Conservation (phyloP, 2,113 vertebrate genomes). For the Salvelinus fontinalis region DNA sequence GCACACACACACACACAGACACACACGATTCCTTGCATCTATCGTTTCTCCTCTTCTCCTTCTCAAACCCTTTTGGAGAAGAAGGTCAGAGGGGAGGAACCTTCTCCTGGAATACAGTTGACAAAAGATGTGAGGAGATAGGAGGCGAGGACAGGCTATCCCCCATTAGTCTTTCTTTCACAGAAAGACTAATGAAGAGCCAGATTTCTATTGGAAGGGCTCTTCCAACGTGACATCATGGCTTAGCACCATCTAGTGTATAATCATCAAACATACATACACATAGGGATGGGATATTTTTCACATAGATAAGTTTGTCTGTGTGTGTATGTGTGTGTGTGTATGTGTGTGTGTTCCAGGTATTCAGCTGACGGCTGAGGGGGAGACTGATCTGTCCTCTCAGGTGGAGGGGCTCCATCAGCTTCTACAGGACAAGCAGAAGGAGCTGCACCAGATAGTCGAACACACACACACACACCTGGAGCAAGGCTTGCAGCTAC, state of each 20-base stretch:
- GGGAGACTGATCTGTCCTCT: slow-evolving; percentile 47
- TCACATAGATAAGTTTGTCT: not conserved
- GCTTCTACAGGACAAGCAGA: slow-evolving; percentile 70
- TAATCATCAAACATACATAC: not conserved
- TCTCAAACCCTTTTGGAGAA: too few species aligned
- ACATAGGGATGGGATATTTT: not conserved
- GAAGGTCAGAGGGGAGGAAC: too few species aligned
- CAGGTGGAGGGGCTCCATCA: slow-evolving; percentile 69
- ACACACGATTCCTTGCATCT: not conserved
- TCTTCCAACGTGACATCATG: not conserved
- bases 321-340: not conserved
- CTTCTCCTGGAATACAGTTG: too few species aligned
- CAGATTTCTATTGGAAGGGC: not conserved
- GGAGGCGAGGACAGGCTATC: too few species aligned
- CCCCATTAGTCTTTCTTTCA: too few species aligned
- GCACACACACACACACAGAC: not conserved
- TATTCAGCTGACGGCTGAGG: slow-evolving; percentile 57
- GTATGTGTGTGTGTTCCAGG: slow-evolving; percentile 45
- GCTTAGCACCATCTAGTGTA: not conserved
- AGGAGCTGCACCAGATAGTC: slow-evolving; percentile 69
- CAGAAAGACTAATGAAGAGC: not conserved
- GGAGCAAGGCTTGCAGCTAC: slow-evolving; percentile 70
- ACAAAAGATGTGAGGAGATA: too few species aligned
- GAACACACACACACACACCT: slow-evolving; percentile 71
- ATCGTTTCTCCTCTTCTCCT: too few species aligned